These are phyloP conservation scores for Phalacrocorax aristotelis DNA, from an alignment of 2,113 vertebrate species.

Conservation along the genomic window DNA sequence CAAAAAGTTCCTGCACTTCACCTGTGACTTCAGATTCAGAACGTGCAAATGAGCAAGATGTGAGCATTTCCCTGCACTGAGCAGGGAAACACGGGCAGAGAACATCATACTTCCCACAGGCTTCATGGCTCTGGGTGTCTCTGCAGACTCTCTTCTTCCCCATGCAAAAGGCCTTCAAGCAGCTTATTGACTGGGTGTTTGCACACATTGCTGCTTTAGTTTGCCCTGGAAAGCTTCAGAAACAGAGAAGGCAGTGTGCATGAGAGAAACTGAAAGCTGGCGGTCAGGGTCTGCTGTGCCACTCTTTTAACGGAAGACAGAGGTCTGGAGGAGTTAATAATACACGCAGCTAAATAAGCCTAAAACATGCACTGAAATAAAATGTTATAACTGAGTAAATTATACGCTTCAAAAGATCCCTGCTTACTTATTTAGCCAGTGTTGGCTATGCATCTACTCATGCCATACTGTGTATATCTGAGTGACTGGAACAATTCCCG, in stretches of 20 bases:
- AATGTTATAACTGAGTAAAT: conserved; percentile 37
- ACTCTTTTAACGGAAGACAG: not conserved
- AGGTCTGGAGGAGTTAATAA: not conserved
- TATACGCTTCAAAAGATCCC: conserved; percentile 20
- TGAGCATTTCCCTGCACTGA: too few species aligned
- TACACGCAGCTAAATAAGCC: not conserved
- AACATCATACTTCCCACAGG: not conserved
- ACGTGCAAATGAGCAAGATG: not conserved
- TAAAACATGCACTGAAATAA: not conserved
- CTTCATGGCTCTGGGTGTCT: accelerated
- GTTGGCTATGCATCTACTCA: not conserved
- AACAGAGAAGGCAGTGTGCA: not conserved
- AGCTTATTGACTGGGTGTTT: not conserved
- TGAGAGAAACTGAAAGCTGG: not conserved
- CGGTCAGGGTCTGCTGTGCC: not conserved
- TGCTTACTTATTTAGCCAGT: conserved; percentile 1
- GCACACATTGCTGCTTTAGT: not conserved
- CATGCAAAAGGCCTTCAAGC: not conserved
- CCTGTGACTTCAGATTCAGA: not conserved
- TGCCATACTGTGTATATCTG: not conserved
- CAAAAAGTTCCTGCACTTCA: not conserved
- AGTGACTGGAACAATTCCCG: conserved; percentile 22
- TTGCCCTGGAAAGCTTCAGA: not conserved
- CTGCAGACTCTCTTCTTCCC: not conserved
- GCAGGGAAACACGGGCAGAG: not conserved